These are phyloP conservation scores for Bombus impatiens DNA, from an alignment of 1,140 invertebrate genomes.

Conservation along the genomic window DNA sequence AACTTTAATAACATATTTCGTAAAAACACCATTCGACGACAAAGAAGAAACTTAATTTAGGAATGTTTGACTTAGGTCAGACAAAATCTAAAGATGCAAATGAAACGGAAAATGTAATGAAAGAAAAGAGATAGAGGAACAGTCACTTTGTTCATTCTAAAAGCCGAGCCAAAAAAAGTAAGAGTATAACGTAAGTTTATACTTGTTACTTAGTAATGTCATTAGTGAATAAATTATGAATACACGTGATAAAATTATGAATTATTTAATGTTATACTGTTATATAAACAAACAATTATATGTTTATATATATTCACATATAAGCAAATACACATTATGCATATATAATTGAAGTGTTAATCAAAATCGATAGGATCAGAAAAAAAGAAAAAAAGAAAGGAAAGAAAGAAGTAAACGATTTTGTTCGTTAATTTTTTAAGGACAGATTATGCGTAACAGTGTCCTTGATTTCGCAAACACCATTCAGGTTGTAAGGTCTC, in stretches of 20 bases:
- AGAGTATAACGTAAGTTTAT: background rate
- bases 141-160: no score
- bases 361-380: no score
- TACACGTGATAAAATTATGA: background rate
- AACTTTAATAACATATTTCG: conserved; percentile 95
- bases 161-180: background rate
- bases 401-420: background rate
- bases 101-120: background rate
- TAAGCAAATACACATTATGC: background rate
- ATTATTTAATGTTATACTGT: background rate
- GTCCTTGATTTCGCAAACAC: conserved; percentile 90
- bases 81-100: background rate
- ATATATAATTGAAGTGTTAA: background rate
- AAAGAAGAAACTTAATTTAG: conserved; percentile 68
- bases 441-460: conserved; percentile 80
- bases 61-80: conserved; percentile 49
- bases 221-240: background rate
- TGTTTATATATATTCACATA: background rate
- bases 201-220: background rate
- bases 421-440: background rate
- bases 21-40: conserved; percentile 90
- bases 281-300: background rate
- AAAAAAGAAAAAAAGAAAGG: background rate
- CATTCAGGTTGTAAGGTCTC: conserved; percentile 91
- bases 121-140: no score